A percentile compares a stretch with the other conserved stretches of the same genome.
phyloP scores from a whole-genome alignment of 1,140 invertebrate species.

The Arctopsyche grandis region DNA sequence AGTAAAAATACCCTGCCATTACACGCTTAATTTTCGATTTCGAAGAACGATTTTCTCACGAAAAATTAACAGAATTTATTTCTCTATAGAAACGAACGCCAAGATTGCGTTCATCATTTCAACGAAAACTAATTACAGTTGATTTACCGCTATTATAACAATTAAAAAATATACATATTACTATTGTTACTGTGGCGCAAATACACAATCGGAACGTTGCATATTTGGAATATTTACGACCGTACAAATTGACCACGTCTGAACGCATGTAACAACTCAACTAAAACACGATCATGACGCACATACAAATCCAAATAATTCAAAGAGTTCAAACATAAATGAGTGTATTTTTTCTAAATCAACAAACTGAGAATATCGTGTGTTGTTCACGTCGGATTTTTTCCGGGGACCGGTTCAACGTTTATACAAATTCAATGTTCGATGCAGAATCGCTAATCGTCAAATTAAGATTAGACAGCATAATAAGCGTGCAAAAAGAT shows the following conservation, averaged over 20 bases:
- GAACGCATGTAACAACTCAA: too few species aligned
- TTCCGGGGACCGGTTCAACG: too few species aligned
- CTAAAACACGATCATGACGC: too few species aligned
- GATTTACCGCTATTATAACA: slow-evolving; percentile 27
- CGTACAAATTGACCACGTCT: too few species aligned
- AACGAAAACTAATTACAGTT: slow-evolving; percentile 20
- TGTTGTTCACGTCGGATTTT: too few species aligned
- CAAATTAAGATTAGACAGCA: slow-evolving; percentile 15
- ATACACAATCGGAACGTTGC: neutral
- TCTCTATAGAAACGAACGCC: neutral
- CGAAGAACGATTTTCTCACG: neutral
- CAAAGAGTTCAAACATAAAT: too few species aligned
- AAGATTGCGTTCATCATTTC: slow-evolving; percentile 12
- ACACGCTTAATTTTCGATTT: slow-evolving; percentile 2
- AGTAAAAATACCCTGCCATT: neutral
- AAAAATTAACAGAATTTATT: slow-evolving; percentile 10
- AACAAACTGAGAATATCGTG: too few species aligned
- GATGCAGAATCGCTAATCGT: slow-evolving; percentile 1
- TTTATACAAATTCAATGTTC: neutral
- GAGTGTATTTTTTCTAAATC: too few species aligned
- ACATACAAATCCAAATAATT: too few species aligned
- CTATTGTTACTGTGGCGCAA: slow-evolving; percentile 11
- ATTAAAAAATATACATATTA: slow-evolving; percentile 16
- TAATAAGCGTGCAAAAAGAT: slow-evolving; percentile 6
- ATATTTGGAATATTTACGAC: slow-evolving; percentile 1